Evolutionary conservation across 2,797 vertebrate genomes (phyloP).

Genomic region (Gambelia wislizenii): DNA sequence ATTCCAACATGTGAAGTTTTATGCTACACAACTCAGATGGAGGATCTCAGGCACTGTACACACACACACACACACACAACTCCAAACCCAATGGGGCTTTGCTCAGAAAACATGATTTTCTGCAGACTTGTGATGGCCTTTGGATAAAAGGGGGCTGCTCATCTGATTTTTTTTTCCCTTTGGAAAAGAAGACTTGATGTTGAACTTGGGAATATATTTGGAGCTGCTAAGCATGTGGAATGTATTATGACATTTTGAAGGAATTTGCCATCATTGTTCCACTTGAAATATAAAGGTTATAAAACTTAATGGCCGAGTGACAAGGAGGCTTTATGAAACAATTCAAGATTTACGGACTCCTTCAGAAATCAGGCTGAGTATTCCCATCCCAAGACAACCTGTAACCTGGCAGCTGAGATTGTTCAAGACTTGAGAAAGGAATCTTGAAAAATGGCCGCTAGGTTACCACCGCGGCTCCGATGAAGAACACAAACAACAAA

Average conservation of each 20-base stretch:
- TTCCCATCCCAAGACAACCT: conserved; percentile 38
- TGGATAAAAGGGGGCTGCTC: too few relatives aligned
- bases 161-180: background rate
- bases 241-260: conserved; percentile 47
- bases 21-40: too few relatives aligned
- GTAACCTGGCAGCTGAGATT: conserved; percentile 33
- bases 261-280: conserved; percentile 41
- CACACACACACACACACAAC: too few relatives aligned
- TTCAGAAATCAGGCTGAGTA: conserved; percentile 46
- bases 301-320: conserved; percentile 59
- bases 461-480: conserved; percentile 65
- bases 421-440: conserved; percentile 42
- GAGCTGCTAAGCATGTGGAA: conserved; percentile 35
- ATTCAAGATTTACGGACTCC: conserved; percentile 67
- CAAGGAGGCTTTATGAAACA: conserved; percentile 74
- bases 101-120: too few relatives aligned
- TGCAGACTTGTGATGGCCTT: background rate
- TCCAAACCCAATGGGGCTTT: too few relatives aligned
- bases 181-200: background rate
- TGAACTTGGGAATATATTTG: background rate
- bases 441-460: conserved; percentile 59
- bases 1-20: too few relatives aligned
- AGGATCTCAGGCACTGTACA: too few relatives aligned
- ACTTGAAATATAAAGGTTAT: conserved; percentile 58
- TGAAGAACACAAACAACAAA: conserved; percentile 68